A percentile compares a stretch with the other conserved stretches of the same genome.
These are phyloP conservation scores for Lasioglossum lativentre DNA, from an alignment of 2,888 invertebrate species.

Conservation along the genomic window DNA sequence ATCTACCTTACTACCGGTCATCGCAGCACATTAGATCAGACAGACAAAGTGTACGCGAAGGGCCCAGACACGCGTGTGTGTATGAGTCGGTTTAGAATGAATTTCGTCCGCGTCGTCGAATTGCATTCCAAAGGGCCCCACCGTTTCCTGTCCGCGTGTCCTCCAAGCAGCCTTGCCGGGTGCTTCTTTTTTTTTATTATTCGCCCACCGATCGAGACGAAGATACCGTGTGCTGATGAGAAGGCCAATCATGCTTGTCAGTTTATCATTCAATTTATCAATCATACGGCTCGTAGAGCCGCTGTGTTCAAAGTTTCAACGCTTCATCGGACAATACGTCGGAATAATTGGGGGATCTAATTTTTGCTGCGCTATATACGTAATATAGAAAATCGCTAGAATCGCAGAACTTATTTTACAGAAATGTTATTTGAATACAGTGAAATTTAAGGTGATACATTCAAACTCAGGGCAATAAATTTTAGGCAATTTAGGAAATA, in stretches of 20 bases:
- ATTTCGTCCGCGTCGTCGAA: slow-evolving; percentile 79
- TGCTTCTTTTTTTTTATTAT: slow-evolving; percentile 6
- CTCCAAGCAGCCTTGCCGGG: slow-evolving; percentile 80
- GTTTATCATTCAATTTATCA: slow-evolving; percentile 58
- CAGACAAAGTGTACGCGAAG: slow-evolving; percentile 51
- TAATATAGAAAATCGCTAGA: not conserved
- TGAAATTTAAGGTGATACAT: too few relatives aligned
- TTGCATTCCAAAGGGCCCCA: slow-evolving; percentile 79
- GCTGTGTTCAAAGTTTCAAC: slow-evolving; percentile 1
- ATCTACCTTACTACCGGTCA: slow-evolving; percentile 33
- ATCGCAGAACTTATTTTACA: not conserved
- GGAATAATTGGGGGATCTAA: not conserved
- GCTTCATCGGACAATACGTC: not conserved
- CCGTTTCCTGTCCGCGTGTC: slow-evolving; percentile 78
- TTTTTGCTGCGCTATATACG: not conserved
- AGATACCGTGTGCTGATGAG: slow-evolving; percentile 48
- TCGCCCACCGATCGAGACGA: slow-evolving; percentile 24
- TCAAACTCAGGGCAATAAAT: too few relatives aligned
- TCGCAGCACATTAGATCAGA: slow-evolving; percentile 48
- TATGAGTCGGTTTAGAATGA: slow-evolving; percentile 69
- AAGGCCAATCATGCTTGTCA: slow-evolving; percentile 42
- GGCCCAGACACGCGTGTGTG: slow-evolving; percentile 49
- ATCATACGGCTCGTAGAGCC: slow-evolving; percentile 8
- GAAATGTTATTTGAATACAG: not conserved
- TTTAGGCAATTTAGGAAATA: too few relatives aligned